These are phyloP conservation scores for Podarcis raffonei DNA, from an alignment of 2,113 vertebrate genomes.

Conservation along the genomic window DNA sequence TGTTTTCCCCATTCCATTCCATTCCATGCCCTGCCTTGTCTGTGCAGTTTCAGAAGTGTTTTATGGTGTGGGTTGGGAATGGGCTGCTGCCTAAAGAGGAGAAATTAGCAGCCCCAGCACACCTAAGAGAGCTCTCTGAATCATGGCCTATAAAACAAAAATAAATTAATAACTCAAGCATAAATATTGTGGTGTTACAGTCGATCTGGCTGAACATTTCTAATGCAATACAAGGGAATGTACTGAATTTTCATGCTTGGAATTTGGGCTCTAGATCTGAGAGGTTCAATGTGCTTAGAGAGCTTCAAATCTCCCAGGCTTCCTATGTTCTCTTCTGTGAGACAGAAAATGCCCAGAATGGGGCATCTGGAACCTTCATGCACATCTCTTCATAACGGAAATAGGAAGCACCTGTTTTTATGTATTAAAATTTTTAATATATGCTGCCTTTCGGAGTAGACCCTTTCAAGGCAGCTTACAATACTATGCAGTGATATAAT, in stretches of 20 bases:
- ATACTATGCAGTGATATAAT: too few relatives aligned
- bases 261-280: background rate
- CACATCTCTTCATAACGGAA: background rate
- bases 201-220: background rate
- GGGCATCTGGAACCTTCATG: background rate
- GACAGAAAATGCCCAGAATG: background rate
- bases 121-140: background rate
- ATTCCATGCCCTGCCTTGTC: background rate
- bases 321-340: background rate
- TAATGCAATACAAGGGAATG: constrained; percentile 6
- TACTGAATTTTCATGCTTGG: constrained; percentile 23
- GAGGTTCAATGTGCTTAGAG: background rate
- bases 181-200: too few relatives aligned
- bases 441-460: too few relatives aligned
- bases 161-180: background rate
- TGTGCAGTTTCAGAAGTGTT: background rate
- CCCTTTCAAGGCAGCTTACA: too few relatives aligned
- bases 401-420: too few relatives aligned
- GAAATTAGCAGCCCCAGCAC: background rate
- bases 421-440: too few relatives aligned
- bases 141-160: constrained; percentile 19
- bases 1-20: too few relatives aligned
- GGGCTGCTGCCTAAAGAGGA: background rate
- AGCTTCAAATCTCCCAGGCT: background rate
- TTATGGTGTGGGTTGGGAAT: background rate